A percentile compares a stretch with the other conserved stretches of the same genome.
Conservation (phyloP, 2,797 vertebrate genomes). For the Tolypeutes matacus region DNA sequence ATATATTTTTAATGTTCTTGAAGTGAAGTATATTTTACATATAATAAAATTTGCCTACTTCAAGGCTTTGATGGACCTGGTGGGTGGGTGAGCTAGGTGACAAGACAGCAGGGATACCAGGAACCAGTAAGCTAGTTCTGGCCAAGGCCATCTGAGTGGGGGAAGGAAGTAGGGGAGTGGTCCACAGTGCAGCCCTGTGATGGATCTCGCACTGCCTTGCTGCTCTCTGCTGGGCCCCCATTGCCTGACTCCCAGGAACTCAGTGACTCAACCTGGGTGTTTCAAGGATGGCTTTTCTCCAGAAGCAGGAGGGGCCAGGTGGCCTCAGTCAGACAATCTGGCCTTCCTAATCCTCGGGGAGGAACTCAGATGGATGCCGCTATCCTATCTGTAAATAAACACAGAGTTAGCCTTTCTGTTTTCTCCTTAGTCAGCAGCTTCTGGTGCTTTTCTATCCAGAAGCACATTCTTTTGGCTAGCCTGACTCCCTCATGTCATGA, state of each 20-base stretch:
- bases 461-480: background rate
- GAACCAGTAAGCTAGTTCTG: background rate
- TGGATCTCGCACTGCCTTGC: background rate
- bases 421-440: slow-evolving; percentile 50
- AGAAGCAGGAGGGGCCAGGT: background rate
- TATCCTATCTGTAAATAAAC: slow-evolving; percentile 61
- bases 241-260: background rate
- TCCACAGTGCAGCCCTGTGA: background rate
- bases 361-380: background rate
- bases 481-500: background rate
- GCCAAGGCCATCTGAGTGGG: background rate
- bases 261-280: background rate
- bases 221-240: background rate
- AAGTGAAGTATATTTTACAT: background rate
- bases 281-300: background rate
- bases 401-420: slow-evolving; percentile 48
- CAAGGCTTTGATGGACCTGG: background rate
- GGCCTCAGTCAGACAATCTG: background rate
- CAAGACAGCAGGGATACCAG: background rate
- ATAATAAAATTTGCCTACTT: background rate
- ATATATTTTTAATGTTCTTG: background rate
- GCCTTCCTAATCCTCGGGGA: background rate
- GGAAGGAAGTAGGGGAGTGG: background rate
- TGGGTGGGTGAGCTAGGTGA: background rate
- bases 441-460: slow-evolving; percentile 37